phyloP scores from a whole-genome alignment of 2,888 invertebrate genomes.

The Mimas tiliae region DNA sequence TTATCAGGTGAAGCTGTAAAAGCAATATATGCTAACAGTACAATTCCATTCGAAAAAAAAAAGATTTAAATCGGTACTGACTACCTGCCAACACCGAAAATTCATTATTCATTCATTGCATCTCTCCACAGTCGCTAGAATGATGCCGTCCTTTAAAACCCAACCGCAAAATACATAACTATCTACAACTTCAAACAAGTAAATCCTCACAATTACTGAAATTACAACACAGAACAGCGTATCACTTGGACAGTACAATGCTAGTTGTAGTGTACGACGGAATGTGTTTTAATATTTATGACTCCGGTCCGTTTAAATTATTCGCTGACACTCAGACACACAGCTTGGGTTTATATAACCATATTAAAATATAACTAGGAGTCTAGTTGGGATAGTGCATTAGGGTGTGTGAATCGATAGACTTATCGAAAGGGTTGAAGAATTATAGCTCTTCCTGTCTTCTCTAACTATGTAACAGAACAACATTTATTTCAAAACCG shows the following conservation, averaged over 20 bases:
- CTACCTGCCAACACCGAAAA: too few relatives aligned
- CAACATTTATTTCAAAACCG: too few relatives aligned
- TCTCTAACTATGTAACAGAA: too few relatives aligned
- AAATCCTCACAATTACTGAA: constrained; percentile 17
- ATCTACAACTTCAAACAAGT: background rate
- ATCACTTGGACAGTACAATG: constrained; percentile 37
- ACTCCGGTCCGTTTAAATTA: constrained; percentile 62
- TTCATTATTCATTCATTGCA: too few relatives aligned
- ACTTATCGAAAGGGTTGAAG: too few relatives aligned
- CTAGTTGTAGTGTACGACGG: constrained; percentile 52
- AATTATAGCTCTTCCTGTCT: too few relatives aligned
- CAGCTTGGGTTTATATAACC: constrained; percentile 60
- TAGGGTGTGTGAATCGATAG: background rate
- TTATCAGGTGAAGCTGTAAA: too few relatives aligned
- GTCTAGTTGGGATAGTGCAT: constrained; percentile 16
- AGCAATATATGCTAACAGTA: too few relatives aligned
- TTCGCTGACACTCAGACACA: constrained; percentile 48
- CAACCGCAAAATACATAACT: background rate
- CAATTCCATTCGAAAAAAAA: too few relatives aligned
- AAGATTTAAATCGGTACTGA: too few relatives aligned
- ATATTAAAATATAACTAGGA: constrained; percentile 56
- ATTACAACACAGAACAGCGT: constrained; percentile 23
- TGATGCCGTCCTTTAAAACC: too few relatives aligned
- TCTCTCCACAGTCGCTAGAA: too few relatives aligned
- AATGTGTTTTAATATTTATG: constrained; percentile 64